These are phyloP conservation scores for Corythornis cristatus DNA, from an alignment of 2,113 vertebrate genomes.

Conservation along the genomic window DNA sequence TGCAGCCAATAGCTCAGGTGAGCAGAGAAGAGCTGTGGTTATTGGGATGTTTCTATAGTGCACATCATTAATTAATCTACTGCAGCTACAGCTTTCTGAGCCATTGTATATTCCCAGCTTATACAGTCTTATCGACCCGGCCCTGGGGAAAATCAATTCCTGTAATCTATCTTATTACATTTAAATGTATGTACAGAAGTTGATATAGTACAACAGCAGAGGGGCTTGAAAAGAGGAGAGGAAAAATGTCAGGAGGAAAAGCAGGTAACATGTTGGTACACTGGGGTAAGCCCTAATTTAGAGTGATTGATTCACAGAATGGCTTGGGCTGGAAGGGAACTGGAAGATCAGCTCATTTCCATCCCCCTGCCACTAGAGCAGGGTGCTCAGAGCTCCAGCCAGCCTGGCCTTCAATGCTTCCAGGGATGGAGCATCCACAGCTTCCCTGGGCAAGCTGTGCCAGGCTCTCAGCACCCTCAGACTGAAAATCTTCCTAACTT, in stretches of 20 bases:
- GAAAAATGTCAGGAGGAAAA: neutral
- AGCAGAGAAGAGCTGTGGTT: conserved; percentile 1
- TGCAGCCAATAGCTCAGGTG: conserved; percentile 38
- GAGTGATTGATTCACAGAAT: neutral
- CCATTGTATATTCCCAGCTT: conserved; percentile 28
- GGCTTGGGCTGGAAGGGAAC: too few species aligned
- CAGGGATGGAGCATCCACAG: too few species aligned
- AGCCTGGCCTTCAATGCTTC: too few species aligned
- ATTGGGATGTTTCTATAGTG: conserved; percentile 27
- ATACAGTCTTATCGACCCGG: conserved; percentile 54
- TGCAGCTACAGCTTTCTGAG: neutral
- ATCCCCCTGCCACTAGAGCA: too few species aligned
- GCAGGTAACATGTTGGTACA: neutral
- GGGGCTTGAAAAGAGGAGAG: neutral
- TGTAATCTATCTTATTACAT: conserved; percentile 64
- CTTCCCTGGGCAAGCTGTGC: too few species aligned
- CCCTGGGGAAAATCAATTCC: conserved; percentile 66
- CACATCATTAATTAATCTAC: conserved; percentile 74
- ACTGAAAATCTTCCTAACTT: too few species aligned
- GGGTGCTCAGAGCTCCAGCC: too few species aligned
- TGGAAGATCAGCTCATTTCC: too few species aligned
- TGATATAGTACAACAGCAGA: neutral
- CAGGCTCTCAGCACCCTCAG: too few species aligned
- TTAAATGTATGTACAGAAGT: conserved; percentile 68
- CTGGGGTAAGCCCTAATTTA: neutral